Conservation (phyloP, 2,113 vertebrate genomes). For the Mola mola region DNA sequence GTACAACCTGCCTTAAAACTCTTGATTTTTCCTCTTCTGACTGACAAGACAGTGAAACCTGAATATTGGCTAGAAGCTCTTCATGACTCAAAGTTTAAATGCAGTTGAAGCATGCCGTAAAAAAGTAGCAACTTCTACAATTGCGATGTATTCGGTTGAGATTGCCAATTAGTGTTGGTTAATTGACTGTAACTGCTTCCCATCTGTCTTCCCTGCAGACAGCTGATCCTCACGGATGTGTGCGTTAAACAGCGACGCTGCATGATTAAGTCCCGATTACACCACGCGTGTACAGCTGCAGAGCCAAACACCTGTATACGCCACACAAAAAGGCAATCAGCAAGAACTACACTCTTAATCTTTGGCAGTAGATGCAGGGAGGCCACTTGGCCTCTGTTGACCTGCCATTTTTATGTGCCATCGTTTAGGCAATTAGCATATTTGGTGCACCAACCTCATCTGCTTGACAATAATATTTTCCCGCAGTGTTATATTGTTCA, state of each 20-base stretch:
- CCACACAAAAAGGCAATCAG: too few species aligned
- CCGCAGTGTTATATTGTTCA: conserved; percentile 13
- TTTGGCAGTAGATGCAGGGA: neutral
- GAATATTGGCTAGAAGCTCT: neutral
- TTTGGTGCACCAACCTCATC: conserved; percentile 2
- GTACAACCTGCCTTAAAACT: too few species aligned
- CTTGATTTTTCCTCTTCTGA: neutral
- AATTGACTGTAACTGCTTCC: conserved; percentile 30
- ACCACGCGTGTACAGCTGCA: neutral
- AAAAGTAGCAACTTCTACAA: conserved; percentile 5
- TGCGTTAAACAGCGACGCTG: neutral
- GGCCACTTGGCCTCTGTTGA: neutral
- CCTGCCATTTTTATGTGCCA: neutral
- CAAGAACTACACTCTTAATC: conserved; percentile 7
- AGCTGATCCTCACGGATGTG: conserved; percentile 20
- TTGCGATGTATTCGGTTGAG: conserved; percentile 18
- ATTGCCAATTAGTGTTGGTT: conserved; percentile 32
- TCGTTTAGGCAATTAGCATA: neutral
- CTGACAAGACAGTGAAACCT: neutral
- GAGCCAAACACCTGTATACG: conserved; percentile 19
- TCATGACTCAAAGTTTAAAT: conserved; percentile 8
- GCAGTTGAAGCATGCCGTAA: neutral
- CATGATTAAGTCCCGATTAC: conserved; percentile 35
- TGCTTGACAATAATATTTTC: conserved; percentile 8
- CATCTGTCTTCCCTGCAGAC: conserved; percentile 17